A percentile compares a stretch with the other conserved stretches of the same genome.
Conservation (phyloP, 2,113 vertebrate species). For the Laticauda laticaudata region DNA sequence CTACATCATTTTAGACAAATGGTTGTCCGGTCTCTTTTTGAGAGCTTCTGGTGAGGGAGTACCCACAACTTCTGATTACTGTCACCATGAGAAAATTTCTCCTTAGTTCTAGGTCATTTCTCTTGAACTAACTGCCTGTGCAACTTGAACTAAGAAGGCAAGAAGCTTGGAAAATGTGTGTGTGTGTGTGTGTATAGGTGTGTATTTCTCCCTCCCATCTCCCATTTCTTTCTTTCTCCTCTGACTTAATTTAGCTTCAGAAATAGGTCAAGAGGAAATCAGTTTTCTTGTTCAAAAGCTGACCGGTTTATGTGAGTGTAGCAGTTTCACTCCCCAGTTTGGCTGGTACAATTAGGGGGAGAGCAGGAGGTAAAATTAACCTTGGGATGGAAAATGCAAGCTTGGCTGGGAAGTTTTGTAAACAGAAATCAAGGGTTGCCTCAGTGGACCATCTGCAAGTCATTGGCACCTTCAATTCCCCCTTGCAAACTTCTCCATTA, state of each 20-base stretch:
- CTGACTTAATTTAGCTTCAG: conserved; percentile 48
- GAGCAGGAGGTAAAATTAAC: background rate
- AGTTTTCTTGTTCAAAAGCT: conserved; percentile 59
- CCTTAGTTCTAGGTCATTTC: conserved; percentile 32
- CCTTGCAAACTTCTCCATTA: background rate
- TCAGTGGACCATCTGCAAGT: conserved; percentile 28
- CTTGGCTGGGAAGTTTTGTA: conserved; percentile 25
- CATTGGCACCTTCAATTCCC: conserved; percentile 1
- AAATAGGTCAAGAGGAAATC: conserved; percentile 68
- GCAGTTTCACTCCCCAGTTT: conserved; percentile 1
- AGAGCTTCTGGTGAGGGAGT: background rate
- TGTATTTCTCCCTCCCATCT: background rate
- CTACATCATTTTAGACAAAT: background rate
- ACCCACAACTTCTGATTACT: background rate
- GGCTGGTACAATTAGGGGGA: background rate
- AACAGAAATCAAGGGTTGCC: background rate
- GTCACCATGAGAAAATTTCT: background rate
- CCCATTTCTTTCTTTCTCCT: conserved; percentile 50
- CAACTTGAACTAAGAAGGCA: background rate
- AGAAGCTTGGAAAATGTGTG: conserved; percentile 34
- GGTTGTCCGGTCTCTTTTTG: background rate
- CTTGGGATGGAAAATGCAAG: conserved; percentile 21
- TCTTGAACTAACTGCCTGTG: conserved; percentile 38
- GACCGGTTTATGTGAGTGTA: conserved; percentile 65
- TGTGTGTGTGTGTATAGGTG: background rate